Evolutionary conservation across 2,797 vertebrate species (phyloP).

Genomic region (Clarias laeviceps): DNA sequence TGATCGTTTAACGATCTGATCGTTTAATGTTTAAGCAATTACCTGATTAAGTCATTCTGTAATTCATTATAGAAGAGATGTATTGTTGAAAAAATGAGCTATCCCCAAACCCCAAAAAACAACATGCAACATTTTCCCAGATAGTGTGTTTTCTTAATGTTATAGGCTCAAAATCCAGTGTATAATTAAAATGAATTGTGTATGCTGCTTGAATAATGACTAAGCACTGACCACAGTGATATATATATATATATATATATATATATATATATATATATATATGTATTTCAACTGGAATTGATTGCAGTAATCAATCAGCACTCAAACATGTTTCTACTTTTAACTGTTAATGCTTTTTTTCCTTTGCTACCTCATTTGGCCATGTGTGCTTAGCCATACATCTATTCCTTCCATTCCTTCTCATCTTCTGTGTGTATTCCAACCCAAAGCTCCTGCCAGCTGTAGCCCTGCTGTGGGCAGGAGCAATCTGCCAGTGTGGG

Average conservation of each 20-base stretch:
- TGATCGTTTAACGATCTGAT: background rate
- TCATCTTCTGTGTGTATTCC: constrained; percentile 49
- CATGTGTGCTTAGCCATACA: constrained; percentile 1
- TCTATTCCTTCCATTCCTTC: constrained; percentile 47
- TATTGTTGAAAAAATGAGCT: background rate
- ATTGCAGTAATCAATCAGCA: constrained; percentile 20
- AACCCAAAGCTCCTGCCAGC: constrained; percentile 52
- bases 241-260: background rate
- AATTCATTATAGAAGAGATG: background rate
- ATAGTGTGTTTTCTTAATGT: background rate
- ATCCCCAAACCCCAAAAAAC: background rate
- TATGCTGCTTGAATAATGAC: background rate
- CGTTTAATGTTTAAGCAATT: background rate
- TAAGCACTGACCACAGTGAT: constrained; percentile 23
- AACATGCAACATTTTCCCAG: background rate
- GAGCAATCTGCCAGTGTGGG: constrained; percentile 72
- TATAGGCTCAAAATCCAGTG: background rate
- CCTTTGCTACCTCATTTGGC: constrained; percentile 20
- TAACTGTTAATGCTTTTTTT: constrained; percentile 3
- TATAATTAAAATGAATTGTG: constrained; percentile 8
- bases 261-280: too few species aligned
- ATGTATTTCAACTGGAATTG: background rate
- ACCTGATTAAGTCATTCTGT: background rate
- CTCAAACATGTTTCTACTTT: background rate
- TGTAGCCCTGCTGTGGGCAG: constrained; percentile 66